Evolutionary conservation across 2,888 invertebrate species (phyloP).

Genomic region (Creontiades dilutus): DNA sequence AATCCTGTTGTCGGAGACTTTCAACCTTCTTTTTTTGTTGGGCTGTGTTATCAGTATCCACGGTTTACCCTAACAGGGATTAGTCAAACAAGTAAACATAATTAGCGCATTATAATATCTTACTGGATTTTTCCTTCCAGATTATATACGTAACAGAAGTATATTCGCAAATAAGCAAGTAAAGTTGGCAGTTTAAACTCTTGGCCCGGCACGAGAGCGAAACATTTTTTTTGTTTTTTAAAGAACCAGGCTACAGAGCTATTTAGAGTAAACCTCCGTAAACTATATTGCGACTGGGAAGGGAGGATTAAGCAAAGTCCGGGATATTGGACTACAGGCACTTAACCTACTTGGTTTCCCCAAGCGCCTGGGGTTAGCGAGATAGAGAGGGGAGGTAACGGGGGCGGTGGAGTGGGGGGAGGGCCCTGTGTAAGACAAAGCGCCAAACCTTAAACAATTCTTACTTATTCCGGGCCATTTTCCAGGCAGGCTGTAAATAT

Average conservation of each 20-base stretch:
- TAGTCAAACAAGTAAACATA: too few relatives aligned
- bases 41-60: too few relatives aligned
- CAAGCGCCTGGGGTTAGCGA: background rate
- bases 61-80: too few relatives aligned
- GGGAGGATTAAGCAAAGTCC: conserved; percentile 67
- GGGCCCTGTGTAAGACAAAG: conserved; percentile 61
- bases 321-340: conserved; percentile 70
- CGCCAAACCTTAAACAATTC: conserved; percentile 71
- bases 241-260: conserved; percentile 47
- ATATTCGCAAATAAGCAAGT: background rate
- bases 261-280: conserved; percentile 67
- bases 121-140: background rate
- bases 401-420: background rate
- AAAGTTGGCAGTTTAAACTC: conserved; percentile 23
- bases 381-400: background rate
- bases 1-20: too few relatives aligned
- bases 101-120: background rate
- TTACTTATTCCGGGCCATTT: conserved; percentile 69
- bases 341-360: conserved; percentile 67
- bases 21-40: too few relatives aligned
- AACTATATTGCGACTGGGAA: conserved; percentile 61
- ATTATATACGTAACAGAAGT: background rate
- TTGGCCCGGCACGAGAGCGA: background rate
- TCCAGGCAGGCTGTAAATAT: conserved; percentile 63
- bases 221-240: conserved; percentile 47